These are phyloP conservation scores for Rhamphomyia laevipes DNA, from an alignment of 2,888 invertebrate genomes.

Conservation along the genomic window DNA sequence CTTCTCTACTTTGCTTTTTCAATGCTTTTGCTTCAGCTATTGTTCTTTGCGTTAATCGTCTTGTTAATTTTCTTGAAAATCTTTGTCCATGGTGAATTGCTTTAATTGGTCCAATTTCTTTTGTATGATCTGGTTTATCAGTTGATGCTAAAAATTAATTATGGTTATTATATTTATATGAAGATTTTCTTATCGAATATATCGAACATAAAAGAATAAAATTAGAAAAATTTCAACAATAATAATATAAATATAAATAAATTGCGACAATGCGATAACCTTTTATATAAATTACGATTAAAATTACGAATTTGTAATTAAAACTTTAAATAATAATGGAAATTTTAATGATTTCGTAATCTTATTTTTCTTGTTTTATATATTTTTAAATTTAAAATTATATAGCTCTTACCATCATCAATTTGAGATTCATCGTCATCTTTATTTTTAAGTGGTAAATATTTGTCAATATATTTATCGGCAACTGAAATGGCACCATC, in stretches of 20 bases:
- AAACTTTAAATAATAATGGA: neutral
- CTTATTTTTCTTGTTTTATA: neutral
- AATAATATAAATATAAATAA: neutral
- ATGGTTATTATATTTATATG: constrained; percentile 1
- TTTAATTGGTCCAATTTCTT: constrained; percentile 46
- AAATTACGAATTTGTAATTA: neutral
- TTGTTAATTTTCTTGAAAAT: constrained; percentile 63
- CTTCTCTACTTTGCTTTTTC: constrained; percentile 62
- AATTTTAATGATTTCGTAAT: neutral
- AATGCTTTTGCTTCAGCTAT: constrained; percentile 68
- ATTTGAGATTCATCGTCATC: constrained; percentile 41
- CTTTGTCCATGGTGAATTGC: constrained; percentile 69
- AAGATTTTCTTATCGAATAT: neutral
- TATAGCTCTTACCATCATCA: constrained; percentile 46
- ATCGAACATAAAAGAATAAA: neutral
- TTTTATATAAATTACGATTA: neutral
- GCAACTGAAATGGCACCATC: constrained; percentile 66
- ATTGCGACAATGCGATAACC: neutral
- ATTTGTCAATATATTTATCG: constrained; percentile 72
- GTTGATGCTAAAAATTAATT: constrained; percentile 17
- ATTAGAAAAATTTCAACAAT: neutral
- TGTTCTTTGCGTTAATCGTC: constrained; percentile 64
- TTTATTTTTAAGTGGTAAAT: constrained; percentile 51
- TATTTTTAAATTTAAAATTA: neutral
- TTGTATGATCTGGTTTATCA: constrained; percentile 20